Evolutionary conservation across 2,888 invertebrate species (phyloP).

Genomic region (Homarus gammarus): DNA sequence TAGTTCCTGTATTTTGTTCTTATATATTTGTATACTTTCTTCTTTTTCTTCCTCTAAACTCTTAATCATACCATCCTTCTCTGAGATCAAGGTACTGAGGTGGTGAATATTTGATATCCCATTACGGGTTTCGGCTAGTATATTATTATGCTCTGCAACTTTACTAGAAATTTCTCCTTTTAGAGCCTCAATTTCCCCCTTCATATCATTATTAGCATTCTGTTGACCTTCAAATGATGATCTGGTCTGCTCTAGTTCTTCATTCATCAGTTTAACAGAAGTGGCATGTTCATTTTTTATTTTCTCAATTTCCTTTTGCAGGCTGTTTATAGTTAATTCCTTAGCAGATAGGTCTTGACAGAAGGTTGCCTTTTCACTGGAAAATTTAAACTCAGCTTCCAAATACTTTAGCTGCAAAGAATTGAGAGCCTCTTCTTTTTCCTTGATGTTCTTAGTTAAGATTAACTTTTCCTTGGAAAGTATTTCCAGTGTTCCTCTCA

Average conservation of each 20-base stretch:
- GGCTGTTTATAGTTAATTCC: neutral
- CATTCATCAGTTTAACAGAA: too few relatives aligned
- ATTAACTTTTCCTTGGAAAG: neutral
- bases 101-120: too few relatives aligned
- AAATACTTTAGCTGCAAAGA: neutral
- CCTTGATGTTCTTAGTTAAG: neutral
- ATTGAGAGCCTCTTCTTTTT: neutral
- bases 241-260: too few relatives aligned
- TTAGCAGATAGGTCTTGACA: neutral
- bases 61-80: neutral
- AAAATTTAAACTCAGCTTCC: neutral
- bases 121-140: too few relatives aligned
- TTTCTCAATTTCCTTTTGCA: neutral
- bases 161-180: too few relatives aligned
- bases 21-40: neutral
- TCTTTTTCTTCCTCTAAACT: conserved; percentile 4
- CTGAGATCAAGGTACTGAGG: too few relatives aligned
- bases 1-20: neutral
- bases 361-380: neutral
- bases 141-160: too few relatives aligned
- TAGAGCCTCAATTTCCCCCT: too few relatives aligned
- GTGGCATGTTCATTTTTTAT: too few relatives aligned
- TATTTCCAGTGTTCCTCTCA: neutral
- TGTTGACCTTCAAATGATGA: too few relatives aligned
- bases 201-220: too few relatives aligned